Conservation (phyloP, 1,140 invertebrate genomes). For the Drosophila sulfurigaster region DNA sequence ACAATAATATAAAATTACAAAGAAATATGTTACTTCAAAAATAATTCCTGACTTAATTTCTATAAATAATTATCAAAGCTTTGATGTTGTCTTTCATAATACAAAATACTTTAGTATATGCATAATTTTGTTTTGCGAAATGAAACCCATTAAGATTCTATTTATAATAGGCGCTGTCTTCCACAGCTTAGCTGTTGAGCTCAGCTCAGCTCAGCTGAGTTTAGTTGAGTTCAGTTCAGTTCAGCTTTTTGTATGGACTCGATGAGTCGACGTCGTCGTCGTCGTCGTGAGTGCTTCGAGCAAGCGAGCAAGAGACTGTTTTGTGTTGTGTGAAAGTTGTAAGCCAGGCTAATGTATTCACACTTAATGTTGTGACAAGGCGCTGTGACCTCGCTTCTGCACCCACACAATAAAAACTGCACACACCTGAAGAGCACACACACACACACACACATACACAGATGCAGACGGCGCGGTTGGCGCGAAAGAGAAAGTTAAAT, state of each 20-base stretch:
- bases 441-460: constrained; percentile 2
- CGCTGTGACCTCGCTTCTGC: constrained; percentile 34
- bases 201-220: constrained; percentile 1
- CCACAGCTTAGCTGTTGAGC: background rate
- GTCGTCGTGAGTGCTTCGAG: constrained; percentile 10
- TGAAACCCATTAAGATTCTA: background rate
- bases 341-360: constrained; percentile 38
- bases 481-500: constrained; percentile 75
- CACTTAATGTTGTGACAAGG: constrained; percentile 34
- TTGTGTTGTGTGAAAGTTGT: constrained; percentile 11
- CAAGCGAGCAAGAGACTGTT: background rate
- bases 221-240: background rate
- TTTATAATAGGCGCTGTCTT: background rate
- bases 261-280: too few relatives aligned
- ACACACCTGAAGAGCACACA: constrained; percentile 20
- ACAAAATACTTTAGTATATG: too few relatives aligned
- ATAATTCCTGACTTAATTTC: too few relatives aligned
- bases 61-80: too few relatives aligned
- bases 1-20: too few relatives aligned
- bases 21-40: too few relatives aligned
- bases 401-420: constrained; percentile 6
- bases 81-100: too few relatives aligned
- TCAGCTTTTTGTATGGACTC: constrained; percentile 9
- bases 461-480: constrained; percentile 6
- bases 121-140: too few relatives aligned